Evolutionary conservation across 2,113 vertebrate genomes (phyloP).

Genomic region (Mormyrus iriodes): DNA sequence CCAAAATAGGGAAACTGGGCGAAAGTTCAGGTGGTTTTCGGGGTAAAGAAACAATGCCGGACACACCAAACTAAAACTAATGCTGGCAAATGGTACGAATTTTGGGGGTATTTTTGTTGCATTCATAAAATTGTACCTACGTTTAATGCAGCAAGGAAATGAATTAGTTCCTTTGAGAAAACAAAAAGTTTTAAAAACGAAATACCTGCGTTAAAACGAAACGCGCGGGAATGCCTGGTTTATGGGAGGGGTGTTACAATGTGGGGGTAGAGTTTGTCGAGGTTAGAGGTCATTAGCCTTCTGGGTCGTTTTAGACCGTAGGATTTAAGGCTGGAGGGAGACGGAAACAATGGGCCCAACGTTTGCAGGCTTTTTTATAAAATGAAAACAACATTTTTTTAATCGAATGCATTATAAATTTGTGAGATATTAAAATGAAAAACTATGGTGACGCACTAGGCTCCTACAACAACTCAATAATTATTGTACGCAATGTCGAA

Average conservation of each 20-base stretch:
- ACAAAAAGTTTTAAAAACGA: not conserved
- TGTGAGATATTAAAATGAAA: not conserved
- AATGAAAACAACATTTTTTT: constrained; percentile 8
- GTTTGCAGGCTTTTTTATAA: not conserved
- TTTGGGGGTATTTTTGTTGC: not conserved
- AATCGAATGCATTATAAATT: not conserved
- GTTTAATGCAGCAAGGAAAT: not conserved
- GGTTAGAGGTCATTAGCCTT: constrained; percentile 72
- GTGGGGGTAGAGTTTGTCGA: constrained; percentile 48
- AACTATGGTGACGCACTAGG: not conserved
- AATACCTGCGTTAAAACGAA: constrained; percentile 16
- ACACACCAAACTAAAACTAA: not conserved
- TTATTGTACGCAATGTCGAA: constrained; percentile 24
- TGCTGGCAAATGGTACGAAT: not conserved
- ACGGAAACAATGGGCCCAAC: not conserved
- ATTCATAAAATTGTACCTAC: not conserved
- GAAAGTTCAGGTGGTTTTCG: constrained; percentile 9
- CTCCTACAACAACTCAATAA: constrained; percentile 2
- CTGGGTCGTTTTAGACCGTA: constrained; percentile 69
- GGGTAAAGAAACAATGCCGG: not conserved
- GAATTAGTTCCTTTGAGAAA: not conserved
- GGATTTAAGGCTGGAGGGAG: constrained; percentile 41
- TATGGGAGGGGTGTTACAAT: constrained; percentile 46
- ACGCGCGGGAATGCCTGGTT: constrained; percentile 24
- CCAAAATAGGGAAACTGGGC: not conserved